Conservation (phyloP, 1,140 invertebrate species). For the Phymorhynchus buccinoides region DNA sequence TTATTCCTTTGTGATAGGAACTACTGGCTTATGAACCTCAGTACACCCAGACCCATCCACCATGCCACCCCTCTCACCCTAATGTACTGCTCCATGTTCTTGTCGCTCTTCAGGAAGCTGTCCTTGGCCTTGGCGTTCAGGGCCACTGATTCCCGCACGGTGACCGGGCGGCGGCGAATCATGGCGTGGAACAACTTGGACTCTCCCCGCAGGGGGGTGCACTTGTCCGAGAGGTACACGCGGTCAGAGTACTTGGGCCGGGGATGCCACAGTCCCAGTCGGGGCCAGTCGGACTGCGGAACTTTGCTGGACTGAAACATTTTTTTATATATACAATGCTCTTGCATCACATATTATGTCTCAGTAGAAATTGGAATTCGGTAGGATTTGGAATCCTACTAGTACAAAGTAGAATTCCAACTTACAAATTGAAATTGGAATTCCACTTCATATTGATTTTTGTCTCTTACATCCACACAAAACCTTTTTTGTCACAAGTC, state of each 20-base stretch:
- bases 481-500: too few species aligned
- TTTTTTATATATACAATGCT: background rate
- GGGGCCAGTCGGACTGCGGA: conserved; percentile 66
- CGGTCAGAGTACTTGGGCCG: conserved; percentile 68
- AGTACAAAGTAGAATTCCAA: too few species aligned
- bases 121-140: conserved; percentile 64
- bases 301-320: conserved; percentile 60
- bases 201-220: conserved; percentile 67
- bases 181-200: conserved; percentile 65
- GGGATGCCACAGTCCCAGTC: conserved; percentile 66
- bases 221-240: conserved; percentile 68
- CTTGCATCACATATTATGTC: too few species aligned
- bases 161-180: conserved; percentile 58
- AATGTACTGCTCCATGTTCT: conserved; percentile 68
- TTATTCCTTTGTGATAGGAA: too few species aligned
- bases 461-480: too few species aligned
- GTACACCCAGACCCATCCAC: too few species aligned
- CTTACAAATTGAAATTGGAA: too few species aligned
- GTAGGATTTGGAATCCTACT: too few species aligned
- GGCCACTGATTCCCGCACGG: conserved; percentile 63
- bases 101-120: conserved; percentile 64
- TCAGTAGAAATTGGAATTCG: too few species aligned
- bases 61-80: conserved; percentile 51
- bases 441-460: too few species aligned
- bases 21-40: too few species aligned